Evolutionary conservation across 1,140 invertebrate species (phyloP).

Genomic region (Dufourea novaeangliae): DNA sequence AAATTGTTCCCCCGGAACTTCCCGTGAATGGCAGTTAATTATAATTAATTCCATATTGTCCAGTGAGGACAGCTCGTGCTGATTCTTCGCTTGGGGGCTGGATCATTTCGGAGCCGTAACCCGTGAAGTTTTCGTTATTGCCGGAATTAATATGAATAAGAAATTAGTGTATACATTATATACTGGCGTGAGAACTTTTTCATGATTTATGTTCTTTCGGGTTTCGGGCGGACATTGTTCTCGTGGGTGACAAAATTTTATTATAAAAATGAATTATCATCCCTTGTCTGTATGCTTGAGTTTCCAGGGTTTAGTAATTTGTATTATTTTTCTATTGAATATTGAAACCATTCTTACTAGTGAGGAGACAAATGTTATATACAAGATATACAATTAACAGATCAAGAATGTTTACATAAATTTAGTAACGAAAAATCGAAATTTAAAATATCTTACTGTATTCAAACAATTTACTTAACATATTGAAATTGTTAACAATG

Average conservation of each 20-base stretch:
- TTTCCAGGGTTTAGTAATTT: too few species aligned
- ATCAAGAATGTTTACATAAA: too few species aligned
- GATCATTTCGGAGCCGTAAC: conserved; percentile 42
- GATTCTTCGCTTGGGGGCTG: conserved; percentile 48
- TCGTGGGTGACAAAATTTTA: too few species aligned
- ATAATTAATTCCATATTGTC: conserved; percentile 76
- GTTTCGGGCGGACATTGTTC: not conserved
- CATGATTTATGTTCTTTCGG: not conserved
- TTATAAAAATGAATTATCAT: not conserved
- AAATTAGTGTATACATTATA: conserved; percentile 21
- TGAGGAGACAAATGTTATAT: too few species aligned
- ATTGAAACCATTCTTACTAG: too few species aligned
- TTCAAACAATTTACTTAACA: too few species aligned
- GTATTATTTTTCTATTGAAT: too few species aligned
- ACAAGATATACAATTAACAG: too few species aligned
- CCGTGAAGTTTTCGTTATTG: conserved; percentile 51
- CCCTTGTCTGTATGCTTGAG: too few species aligned
- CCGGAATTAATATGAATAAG: conserved; percentile 44
- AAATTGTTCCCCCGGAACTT: conserved; percentile 63
- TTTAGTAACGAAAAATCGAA: too few species aligned
- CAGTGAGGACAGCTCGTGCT: conserved; percentile 47
- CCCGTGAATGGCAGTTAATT: conserved; percentile 73
- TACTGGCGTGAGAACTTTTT: not conserved
- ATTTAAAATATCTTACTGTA: too few species aligned
- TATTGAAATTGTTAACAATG: conserved; percentile 22